Evolutionary conservation across 2,113 vertebrate genomes (phyloP), one percentile per base, ranked within the genome.

Genomic region (Falcunculus frontatus): DNA sequence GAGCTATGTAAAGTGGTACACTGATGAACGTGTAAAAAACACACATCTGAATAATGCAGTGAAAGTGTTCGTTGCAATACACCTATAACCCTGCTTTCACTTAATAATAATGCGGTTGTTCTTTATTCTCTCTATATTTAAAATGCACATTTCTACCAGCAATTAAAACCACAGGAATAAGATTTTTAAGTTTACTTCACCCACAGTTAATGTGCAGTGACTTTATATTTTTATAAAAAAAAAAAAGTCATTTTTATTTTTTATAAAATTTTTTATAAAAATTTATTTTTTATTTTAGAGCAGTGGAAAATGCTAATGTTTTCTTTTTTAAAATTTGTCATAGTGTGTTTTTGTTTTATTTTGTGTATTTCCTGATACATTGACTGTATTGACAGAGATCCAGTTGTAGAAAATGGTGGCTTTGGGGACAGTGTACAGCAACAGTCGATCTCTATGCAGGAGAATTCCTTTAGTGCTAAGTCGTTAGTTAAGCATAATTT

Each of bases 311-410:
- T 87, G 30, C 3, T 50, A 2, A 18, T 52, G 1, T 33, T 69
- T 25, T 7, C 0, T 16, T 64, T 35, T 70, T 70, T 35, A 13
- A 0, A 1, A 16, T n/a, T 70, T 74, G 5, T 13, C 3, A 6
- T 41, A 18, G 3, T 35, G 26, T 55, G 7, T 3, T 59, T 84
- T 86, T 44, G 9, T 46, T 89, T 75, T 9, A 10, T 76, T 91
- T 65, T 59, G 7, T 52, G 2, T 60, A 4, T 87, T 76, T 92
- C 13, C 18, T n/a, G 11, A 29, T 30, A 14, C 11, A 8, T 11
- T 68, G 70, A 32, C 14, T 70, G 27, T 37, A 29, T 30, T 68
- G 49, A 37, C 25, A 72, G 53, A 55, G 13, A 80, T 65, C 12
- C 7, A 37, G 0, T n/a, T 62, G 16, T 32, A 37, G 53, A 18